Percentiles rank a stretch among this genome's conserved stretches.
phyloP scores from a whole-genome alignment of 2,113 vertebrate species.

The Indicator maculatus region DNA sequence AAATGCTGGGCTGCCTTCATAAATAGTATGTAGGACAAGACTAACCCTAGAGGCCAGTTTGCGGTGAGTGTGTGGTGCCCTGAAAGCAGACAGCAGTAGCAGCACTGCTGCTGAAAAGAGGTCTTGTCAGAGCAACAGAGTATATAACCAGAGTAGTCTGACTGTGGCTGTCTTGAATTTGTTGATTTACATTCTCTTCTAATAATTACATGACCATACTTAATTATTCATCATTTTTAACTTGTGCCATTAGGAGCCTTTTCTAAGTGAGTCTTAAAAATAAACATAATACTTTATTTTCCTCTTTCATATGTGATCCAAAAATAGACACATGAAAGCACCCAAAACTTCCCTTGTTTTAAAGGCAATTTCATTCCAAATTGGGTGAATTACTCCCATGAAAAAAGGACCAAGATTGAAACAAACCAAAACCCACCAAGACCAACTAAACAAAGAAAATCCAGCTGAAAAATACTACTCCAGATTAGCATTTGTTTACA shows the following conservation, averaged over 20 bases:
- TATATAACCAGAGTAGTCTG: neutral
- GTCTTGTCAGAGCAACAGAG: constrained; percentile 48
- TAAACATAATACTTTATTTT: constrained; percentile 40
- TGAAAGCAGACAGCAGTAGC: constrained; percentile 44
- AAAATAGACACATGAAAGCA: constrained; percentile 46
- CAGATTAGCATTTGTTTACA: neutral
- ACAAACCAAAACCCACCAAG: too few species aligned
- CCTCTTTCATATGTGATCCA: neutral
- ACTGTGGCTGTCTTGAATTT: constrained; percentile 29
- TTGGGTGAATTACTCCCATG: constrained; percentile 12
- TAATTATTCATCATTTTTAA: constrained; percentile 57
- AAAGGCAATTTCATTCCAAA: constrained; percentile 16
- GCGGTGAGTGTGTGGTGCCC: constrained; percentile 14
- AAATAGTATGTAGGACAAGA: constrained; percentile 65
- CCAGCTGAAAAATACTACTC: neutral
- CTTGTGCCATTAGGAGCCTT: neutral
- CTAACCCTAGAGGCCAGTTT: constrained; percentile 48
- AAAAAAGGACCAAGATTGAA: neutral
- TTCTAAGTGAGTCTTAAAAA: neutral
- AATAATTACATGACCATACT: constrained; percentile 50
- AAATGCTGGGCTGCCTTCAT: constrained; percentile 32
- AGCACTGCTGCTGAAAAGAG: constrained; percentile 3
- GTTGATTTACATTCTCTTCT: constrained; percentile 59
- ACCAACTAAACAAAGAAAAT: neutral
- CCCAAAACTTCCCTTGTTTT: neutral